Percentiles rank a stretch among this genome's conserved stretches.
Evolutionary conservation across 2,888 invertebrate genomes (phyloP).

Genomic region (Tillus elongatus): DNA sequence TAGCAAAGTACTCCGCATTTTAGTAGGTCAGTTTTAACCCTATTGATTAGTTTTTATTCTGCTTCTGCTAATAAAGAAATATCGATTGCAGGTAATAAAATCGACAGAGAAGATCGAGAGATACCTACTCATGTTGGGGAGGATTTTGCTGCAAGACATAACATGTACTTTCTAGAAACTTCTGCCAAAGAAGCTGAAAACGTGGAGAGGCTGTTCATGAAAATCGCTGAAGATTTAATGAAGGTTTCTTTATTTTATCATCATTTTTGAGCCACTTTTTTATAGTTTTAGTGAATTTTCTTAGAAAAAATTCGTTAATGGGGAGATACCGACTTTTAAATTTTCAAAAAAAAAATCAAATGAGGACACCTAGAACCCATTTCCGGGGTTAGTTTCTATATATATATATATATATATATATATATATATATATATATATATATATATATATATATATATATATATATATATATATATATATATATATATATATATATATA

Average conservation of each 20-base stretch:
- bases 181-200: slow-evolving; percentile 97
- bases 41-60: slow-evolving; percentile 7
- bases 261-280: background rate
- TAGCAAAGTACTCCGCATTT: slow-evolving; percentile 84
- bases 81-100: slow-evolving; percentile 74
- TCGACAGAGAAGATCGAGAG: slow-evolving; percentile 92
- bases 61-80: background rate
- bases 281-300: too few species aligned
- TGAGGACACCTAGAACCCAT: too few species aligned
- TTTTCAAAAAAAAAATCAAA: too few species aligned
- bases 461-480: too few species aligned
- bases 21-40: slow-evolving; percentile 67
- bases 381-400: too few species aligned
- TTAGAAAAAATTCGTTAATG: too few species aligned
- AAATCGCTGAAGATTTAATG: slow-evolving; percentile 89
- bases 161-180: slow-evolving; percentile 97
- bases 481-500: too few species aligned
- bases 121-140: slow-evolving; percentile 91
- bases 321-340: too few species aligned
- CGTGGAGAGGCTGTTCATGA: slow-evolving; percentile 92
- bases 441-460: too few species aligned
- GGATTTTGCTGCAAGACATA: slow-evolving; percentile 90
- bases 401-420: too few species aligned
- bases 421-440: too few species aligned
- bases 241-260: slow-evolving; percentile 50